Evolutionary conservation across 2,113 vertebrate species (phyloP).

Genomic region (Neolamprologus tretocephalus): DNA sequence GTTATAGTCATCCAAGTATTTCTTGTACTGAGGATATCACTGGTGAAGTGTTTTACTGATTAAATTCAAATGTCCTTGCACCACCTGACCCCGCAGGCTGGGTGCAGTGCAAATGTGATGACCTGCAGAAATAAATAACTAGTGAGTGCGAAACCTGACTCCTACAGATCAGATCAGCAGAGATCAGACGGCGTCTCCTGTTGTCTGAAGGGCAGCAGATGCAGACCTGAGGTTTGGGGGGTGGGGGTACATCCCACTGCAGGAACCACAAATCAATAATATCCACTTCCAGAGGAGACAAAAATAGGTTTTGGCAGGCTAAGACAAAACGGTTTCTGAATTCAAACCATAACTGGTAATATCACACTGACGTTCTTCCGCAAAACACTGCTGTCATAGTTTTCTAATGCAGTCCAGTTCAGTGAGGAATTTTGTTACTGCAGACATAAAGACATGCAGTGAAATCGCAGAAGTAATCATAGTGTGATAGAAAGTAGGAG

Average conservation of each 20-base stretch:
- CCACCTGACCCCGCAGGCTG: background rate
- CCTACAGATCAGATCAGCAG: background rate
- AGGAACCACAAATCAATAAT: background rate
- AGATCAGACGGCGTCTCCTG: background rate
- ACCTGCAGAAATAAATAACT: background rate
- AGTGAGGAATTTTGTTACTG: background rate
- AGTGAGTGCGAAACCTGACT: constrained; percentile 19
- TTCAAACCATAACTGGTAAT: background rate
- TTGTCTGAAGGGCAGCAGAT: background rate
- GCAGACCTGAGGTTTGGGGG: background rate
- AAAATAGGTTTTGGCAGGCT: background rate
- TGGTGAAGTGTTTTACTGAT: background rate
- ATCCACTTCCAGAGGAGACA: background rate
- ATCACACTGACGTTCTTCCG: background rate
- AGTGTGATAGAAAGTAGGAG: background rate
- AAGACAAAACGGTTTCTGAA: background rate
- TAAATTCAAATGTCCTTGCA: background rate
- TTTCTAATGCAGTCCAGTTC: background rate
- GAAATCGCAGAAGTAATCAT: background rate
- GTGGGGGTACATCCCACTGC: background rate
- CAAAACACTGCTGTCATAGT: background rate
- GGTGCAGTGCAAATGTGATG: background rate
- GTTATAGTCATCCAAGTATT: background rate
- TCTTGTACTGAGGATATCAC: background rate
- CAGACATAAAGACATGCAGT: background rate